Evolutionary conservation across 1,140 invertebrate species (phyloP), one percentile per base, ranked within the genome.

Genomic region (Campoletis sonorensis): DNA sequence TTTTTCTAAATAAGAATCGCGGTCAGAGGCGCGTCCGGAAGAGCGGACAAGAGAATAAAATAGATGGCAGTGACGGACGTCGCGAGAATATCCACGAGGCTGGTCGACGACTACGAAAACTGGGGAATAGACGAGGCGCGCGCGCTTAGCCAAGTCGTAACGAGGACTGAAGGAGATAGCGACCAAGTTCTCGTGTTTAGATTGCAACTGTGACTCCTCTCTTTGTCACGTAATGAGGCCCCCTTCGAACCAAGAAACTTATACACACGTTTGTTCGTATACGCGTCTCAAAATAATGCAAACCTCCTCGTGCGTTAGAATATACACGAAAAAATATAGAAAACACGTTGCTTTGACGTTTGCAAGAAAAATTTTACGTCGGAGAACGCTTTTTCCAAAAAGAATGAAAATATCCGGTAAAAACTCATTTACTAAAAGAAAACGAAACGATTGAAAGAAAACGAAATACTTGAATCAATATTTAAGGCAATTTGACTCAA

Each of bases 141-240:
- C 54, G 85, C 84, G 81, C 85, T 81, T 84, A 86, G 82, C 81
- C 83, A 71, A 82, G 87, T 84, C 85, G 82, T 71, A 85, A 85
- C 89, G 85, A 88, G 90, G 85, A 91, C 90, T 92, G 89, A 92
- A 86, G 51, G 86, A 90, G 87, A 88, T 86, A 87, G 83, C 82
- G 85, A 84, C 81, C 80, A 79, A 81, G 83, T 27, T 67, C 72
- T 80, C 77, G 79, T 80, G 85, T 85, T 87, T 83, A 87, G 79
- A 85, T 87, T 87, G 84, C 86, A 84, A 81, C 82, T 77, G 76
- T 83, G 84, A 85, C 75, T 77, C 70, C 81, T 84, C 84, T 81
- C 23, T 27, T 70, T 90, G 89, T 91, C 90, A 88, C 86, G 90
- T 90, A 91, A 90, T 89, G 86, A 88, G 85, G 82, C 82, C 85